Base-by-base conservation (phyloP, 2,797 vertebrate genomes). In the Sebastes flavidus region DNA sequence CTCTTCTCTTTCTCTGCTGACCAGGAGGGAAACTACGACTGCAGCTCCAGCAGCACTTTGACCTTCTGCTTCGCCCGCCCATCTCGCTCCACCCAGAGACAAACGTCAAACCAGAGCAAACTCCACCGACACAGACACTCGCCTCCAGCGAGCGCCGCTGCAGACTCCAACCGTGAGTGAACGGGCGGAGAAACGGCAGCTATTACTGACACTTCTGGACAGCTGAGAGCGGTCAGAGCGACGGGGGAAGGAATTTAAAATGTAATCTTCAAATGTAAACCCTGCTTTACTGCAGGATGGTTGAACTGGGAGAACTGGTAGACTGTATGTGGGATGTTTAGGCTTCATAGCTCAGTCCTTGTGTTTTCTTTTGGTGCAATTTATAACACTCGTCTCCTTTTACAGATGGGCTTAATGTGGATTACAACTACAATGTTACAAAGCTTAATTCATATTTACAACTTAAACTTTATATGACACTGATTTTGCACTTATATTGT, bases 21-120 rank as follows among this genome's bases (percentile, higher is more conserved):
- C 84, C 91, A 99, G 98, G 97, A 99, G 16, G 92, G 88, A 27
- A 96, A 96, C 66, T 98, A 97, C 70, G 97, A 98, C 83, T 98
- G 97, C 91, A 97, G 95, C 89, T 95, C 97, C 82, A 94, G 97
- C 90, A 91, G 97, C 90, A 91, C 97, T 5, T 93, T 98, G 89
- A 94, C 97, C 58, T 99, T 97, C 93, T 99, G 98, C 93, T 99
- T 99, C 3, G 92, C 97, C 67, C 96, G 98, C 65, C 92, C 97
- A 0, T 97, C 97, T 72, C 97, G 97, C 79, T 95, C 96, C 29
- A 65, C 91, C 3, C 20, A 93, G 75, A 96, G 96, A 73, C 97
- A 97, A 49, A 91, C 96, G 16, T 95, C 96, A 3, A 94, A 91
- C 89, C 97, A 96, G 81, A 96, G 95, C 94, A 97, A 95, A 92